Conservation (phyloP, 2,113 vertebrate genomes). For the Rhineura floridana region DNA sequence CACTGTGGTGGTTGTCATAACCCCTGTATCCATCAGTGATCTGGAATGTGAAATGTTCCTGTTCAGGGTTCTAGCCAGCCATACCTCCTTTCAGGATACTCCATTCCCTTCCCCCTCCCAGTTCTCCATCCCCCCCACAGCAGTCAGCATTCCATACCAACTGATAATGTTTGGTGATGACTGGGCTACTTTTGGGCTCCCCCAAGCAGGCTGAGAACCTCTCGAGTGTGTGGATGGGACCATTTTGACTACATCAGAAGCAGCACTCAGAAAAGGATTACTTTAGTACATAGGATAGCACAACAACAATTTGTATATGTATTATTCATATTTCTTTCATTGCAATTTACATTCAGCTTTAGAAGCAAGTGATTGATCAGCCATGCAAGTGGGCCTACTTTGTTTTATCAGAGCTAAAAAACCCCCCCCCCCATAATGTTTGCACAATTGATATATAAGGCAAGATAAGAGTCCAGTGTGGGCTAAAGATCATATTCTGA, state of each 20-base stretch:
- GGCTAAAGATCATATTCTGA: neutral
- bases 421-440: neutral
- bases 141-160: too few species aligned
- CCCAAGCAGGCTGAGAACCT: neutral
- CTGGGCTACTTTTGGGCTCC: too few species aligned
- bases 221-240: neutral
- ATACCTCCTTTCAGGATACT: too few species aligned
- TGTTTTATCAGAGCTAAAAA: neutral
- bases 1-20: too few species aligned
- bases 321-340: neutral
- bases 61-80: too few species aligned
- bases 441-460: neutral
- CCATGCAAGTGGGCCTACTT: neutral
- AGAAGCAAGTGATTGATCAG: neutral
- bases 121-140: too few species aligned
- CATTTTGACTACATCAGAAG: neutral
- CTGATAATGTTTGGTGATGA: too few species aligned
- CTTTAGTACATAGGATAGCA: neutral
- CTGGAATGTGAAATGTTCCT: too few species aligned
- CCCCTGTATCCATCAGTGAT: too few species aligned
- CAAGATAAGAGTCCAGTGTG: neutral
- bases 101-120: too few species aligned
- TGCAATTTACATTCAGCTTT: neutral
- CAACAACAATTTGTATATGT: neutral
- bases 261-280: neutral